These are phyloP conservation scores for Sibirionetta formosa DNA, from an alignment of 2,797 vertebrate genomes.

Conservation along the genomic window DNA sequence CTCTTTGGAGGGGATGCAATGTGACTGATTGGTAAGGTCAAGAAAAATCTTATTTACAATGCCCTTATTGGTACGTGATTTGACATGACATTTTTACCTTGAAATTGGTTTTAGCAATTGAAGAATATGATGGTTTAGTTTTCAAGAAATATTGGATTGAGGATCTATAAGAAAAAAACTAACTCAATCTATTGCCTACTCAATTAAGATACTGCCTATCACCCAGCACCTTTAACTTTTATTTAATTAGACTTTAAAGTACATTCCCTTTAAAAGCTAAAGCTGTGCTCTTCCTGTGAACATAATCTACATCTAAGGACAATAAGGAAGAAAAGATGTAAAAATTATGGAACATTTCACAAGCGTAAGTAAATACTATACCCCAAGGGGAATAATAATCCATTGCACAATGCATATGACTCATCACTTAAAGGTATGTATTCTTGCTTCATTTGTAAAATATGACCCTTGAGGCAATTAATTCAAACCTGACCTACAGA, in stretches of 20 bases:
- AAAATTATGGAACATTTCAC: conserved; percentile 45
- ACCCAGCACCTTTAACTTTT: conserved; percentile 72
- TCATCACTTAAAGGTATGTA: conserved; percentile 65
- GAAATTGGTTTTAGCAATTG: conserved; percentile 86
- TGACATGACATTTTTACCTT: conserved; percentile 87
- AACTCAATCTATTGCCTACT: conserved; percentile 83
- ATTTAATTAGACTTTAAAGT: conserved; percentile 75
- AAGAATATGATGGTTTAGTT: conserved; percentile 81
- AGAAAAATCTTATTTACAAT: conserved; percentile 85
- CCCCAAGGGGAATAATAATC: conserved; percentile 50
- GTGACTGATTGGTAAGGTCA: conserved; percentile 87
- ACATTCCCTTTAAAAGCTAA: conserved; percentile 53
- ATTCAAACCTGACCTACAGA: conserved; percentile 74
- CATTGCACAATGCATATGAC: conserved; percentile 55
- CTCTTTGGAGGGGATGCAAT: conserved; percentile 82
- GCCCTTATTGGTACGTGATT: conserved; percentile 84
- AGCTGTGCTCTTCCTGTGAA: not conserved
- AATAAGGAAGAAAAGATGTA: conserved; percentile 11
- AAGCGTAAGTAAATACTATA: conserved; percentile 48
- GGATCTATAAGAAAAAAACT: conserved; percentile 79
- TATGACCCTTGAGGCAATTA: conserved; percentile 67
- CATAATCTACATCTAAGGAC: conserved; percentile 31
- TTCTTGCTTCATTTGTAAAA: conserved; percentile 64
- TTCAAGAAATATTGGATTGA: conserved; percentile 84
- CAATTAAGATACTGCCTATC: conserved; percentile 77